Evolutionary conservation across 2,113 vertebrate species (phyloP).

Genomic region (Rhegmatorhina hoffmannsi): DNA sequence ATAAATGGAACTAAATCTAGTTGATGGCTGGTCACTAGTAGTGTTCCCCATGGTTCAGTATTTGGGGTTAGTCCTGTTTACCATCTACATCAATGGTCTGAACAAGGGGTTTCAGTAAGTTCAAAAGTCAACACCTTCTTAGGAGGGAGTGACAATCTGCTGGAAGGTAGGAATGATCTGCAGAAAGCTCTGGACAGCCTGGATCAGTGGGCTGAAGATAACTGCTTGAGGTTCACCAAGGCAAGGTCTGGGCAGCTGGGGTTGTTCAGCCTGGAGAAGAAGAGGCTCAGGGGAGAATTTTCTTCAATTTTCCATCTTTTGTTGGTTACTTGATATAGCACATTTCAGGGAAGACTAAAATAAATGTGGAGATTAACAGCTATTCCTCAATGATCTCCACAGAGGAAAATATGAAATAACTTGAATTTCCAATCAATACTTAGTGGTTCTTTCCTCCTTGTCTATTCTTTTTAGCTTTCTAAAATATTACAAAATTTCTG

Average conservation of each 20-base stretch:
- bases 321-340: background rate
- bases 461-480: background rate
- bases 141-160: background rate
- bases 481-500: background rate
- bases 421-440: background rate
- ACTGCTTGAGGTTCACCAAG: no score
- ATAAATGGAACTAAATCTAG: background rate
- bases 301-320: background rate
- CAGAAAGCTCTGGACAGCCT: background rate
- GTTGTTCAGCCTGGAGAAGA: background rate
- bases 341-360: background rate
- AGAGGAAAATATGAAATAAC: background rate
- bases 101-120: background rate
- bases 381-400: background rate
- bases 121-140: fast-evolving
- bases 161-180: background rate
- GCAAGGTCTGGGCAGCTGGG: background rate
- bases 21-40: background rate
- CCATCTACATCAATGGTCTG: background rate
- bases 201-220: background rate
- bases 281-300: background rate
- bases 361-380: background rate
- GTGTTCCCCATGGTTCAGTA: background rate
- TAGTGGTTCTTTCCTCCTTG: background rate
- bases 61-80: background rate